These are phyloP conservation scores for Penaeus japonicus DNA, from an alignment of 1,140 invertebrate genomes.

Conservation along the genomic window DNA sequence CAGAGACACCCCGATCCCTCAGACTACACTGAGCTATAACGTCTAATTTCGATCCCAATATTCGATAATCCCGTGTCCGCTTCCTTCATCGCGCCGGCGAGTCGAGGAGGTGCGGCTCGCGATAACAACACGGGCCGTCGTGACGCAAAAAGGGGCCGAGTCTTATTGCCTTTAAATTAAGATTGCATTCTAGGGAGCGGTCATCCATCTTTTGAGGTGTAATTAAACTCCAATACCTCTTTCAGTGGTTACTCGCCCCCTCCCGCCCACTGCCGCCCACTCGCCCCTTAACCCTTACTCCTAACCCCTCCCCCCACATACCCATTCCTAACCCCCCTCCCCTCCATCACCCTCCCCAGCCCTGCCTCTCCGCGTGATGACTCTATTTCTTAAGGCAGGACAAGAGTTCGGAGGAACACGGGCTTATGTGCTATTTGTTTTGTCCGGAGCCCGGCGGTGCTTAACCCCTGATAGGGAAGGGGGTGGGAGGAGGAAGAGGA, in stretches of 20 bases:
- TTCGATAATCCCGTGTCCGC: background rate
- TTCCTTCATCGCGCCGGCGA: background rate
- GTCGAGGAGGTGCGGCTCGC: background rate
- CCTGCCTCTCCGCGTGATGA: background rate
- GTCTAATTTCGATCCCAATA: too few species aligned
- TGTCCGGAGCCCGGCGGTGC: background rate
- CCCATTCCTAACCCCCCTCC: background rate
- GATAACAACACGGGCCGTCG: background rate
- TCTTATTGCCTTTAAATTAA: conserved; percentile 49
- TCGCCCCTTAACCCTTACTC: background rate
- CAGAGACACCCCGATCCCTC: too few species aligned
- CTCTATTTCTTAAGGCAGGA: conserved; percentile 7
- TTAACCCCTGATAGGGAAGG: background rate
- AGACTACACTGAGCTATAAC: too few species aligned
- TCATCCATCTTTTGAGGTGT: conserved; percentile 43
- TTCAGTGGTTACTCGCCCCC: conserved; percentile 31
- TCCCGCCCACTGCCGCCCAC: background rate
- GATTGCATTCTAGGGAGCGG: conserved; percentile 42
- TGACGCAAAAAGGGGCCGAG: background rate
- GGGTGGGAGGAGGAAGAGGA: background rate
- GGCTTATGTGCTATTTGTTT: background rate
- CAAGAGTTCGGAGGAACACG: background rate
- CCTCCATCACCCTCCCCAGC: background rate
- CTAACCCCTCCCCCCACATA: background rate
- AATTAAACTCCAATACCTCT: conserved; percentile 50